Evolutionary conservation across 30 jellyfish, hydroid and myxozoan species (phyloP).

Genomic region (Turritopsis dohrnii): DNA sequence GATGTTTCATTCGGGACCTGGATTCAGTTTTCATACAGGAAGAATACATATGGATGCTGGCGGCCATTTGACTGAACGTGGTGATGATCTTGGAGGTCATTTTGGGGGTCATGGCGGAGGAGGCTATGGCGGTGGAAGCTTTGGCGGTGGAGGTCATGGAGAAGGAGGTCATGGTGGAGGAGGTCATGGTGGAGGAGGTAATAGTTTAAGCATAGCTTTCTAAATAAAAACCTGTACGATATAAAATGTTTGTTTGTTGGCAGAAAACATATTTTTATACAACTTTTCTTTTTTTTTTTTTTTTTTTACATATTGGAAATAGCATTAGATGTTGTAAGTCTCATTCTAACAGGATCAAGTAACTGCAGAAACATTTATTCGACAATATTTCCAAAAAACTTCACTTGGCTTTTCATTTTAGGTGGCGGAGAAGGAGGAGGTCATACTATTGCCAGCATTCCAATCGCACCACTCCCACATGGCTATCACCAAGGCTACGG

Average conservation of each 20-base stretch:
- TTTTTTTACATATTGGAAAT: too few species aligned
- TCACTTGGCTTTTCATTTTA: neutral
- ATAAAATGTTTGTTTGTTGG: too few species aligned
- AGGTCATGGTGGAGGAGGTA: neutral
- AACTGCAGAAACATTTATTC: neutral
- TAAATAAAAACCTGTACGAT: too few species aligned
- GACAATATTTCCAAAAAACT: neutral
- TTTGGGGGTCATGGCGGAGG: conserved; percentile 20
- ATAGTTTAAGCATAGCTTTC: neutral
- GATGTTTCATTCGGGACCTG: conserved; percentile 24
- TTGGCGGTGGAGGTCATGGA: neutral
- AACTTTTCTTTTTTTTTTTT: too few species aligned
- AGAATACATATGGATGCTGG: conserved; percentile 31
- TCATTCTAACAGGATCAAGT: too few species aligned
- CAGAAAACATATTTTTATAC: too few species aligned
- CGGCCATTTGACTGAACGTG: conserved; percentile 30
- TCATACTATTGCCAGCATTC: conserved; percentile 9
- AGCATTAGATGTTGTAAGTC: too few species aligned
- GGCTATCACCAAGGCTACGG: conserved; percentile 30
- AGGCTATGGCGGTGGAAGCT: neutral
- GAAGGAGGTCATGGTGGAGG: conserved; percentile 10
- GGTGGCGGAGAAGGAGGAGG: neutral
- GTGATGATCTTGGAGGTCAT: conserved; percentile 22
- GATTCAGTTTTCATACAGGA: conserved; percentile 27
- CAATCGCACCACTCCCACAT: conserved; percentile 28